Base-by-base conservation (phyloP, 2,797 vertebrate species). In the Lepus townsendii region DNA sequence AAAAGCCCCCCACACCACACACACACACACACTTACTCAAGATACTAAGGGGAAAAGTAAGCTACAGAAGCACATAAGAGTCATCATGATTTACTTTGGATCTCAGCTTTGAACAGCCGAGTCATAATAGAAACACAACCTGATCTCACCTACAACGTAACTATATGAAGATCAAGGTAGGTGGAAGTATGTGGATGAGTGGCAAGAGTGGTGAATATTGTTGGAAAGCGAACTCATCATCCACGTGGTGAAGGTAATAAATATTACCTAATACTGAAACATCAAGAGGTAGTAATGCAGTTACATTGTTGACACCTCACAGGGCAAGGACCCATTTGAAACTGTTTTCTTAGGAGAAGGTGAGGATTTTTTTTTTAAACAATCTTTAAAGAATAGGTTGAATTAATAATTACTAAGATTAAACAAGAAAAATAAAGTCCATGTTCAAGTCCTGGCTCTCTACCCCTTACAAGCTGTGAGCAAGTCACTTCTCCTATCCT, bases 251-350 rank as follows among this genome's bases (percentile, higher is more conserved):
- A 57, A 14, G 47, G 7, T 24, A 7, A 32, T 30, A 17, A 8
- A n/a, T 1, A 6, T 52, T 5, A n/a, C 7, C 22, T 9, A 32
- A 66, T 9, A 13, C 26, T 9, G 65, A 27, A 30, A 72, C 50
- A 7, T 66, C 42, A 50, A 63, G 38, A 22, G 0, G 7, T 0
- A 5, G 72, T 3, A 9, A 83, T 1, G 2, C 54, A 50, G 30
- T 54, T 8, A 26, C 0, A 7, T 47, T 30, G n/a, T 22, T 76
- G 7, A 42, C 17, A 85, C 52, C 32, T 9, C 30, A 47, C 5
- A 11, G 14, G 57, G 14, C 69, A 79, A 47, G 32, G 5, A 75
- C 27, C 78, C 54, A 5, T 32, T 47, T 69, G 42, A 69, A 83
- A 83, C 32, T 76, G 22, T 89, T 57, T 65, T 82, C 69, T 83